phyloP scores from a whole-genome alignment of 2,797 vertebrate genomes.

The Squalus acanthias region DNA sequence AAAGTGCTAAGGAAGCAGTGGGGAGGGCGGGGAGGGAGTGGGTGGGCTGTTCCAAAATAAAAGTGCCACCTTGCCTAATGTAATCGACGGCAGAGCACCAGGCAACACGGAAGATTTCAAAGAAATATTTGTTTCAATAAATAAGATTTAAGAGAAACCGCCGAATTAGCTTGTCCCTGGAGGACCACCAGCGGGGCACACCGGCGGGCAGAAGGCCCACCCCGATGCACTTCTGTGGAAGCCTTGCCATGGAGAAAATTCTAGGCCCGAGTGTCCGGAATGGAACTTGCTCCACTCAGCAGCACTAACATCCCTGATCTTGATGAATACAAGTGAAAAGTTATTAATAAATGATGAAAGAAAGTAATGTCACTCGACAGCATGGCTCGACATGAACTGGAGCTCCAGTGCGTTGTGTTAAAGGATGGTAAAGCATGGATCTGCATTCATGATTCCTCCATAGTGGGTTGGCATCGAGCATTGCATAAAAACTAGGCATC shows the following conservation, averaged over 20 bases:
- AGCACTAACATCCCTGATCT: not conserved
- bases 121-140: too few relatives aligned
- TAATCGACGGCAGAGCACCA: too few relatives aligned
- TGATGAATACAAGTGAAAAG: not conserved
- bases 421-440: not conserved
- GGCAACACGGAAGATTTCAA: too few relatives aligned
- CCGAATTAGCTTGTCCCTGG: not conserved
- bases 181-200: not conserved
- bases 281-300: not conserved
- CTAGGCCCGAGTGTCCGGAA: not conserved
- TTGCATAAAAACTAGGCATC: not conserved
- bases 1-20: too few relatives aligned
- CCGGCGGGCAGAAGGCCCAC: not conserved
- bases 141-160: too few relatives aligned
- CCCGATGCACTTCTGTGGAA: not conserved
- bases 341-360: not conserved
- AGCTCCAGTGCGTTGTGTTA: not conserved
- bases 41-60: not conserved
- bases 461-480: not conserved
- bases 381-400: not conserved
- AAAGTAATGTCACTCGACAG: not conserved
- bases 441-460: not conserved
- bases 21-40: too few relatives aligned
- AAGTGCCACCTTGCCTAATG: too few relatives aligned
- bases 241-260: not conserved